Conservation (phyloP, 2,113 vertebrate species). For the Bos indicus region DNA sequence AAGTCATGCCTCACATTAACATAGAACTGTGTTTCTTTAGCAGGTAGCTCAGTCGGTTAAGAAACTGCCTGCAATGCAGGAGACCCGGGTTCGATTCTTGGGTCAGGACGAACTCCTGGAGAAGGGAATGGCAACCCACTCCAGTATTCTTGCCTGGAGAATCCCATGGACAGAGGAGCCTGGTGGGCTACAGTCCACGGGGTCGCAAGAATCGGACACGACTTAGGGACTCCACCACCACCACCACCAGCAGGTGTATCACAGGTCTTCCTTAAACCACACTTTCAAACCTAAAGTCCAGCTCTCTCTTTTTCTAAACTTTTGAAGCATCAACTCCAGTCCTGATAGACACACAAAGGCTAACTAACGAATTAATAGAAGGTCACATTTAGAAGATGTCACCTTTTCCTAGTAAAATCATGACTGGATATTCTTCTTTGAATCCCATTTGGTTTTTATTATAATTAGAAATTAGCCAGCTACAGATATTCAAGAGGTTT, state of each 20-base stretch:
- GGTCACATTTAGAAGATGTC: neutral
- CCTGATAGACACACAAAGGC: neutral
- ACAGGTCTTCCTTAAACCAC: neutral
- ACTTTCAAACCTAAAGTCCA: neutral
- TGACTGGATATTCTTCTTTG: slow-evolving; percentile 21
- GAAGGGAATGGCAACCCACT: too few relatives aligned
- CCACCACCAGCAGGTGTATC: neutral
- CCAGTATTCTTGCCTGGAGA: too few relatives aligned
- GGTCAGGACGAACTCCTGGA: too few relatives aligned
- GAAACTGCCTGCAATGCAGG: too few relatives aligned
- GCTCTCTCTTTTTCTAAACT: neutral
- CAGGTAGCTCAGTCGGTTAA: too few relatives aligned
- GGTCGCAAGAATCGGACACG: too few relatives aligned
- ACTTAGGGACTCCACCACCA: too few relatives aligned
- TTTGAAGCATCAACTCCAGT: neutral
- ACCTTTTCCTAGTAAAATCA: neutral
- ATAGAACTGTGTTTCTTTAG: neutral
- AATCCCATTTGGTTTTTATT: neutral
- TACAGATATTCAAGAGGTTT: neutral
- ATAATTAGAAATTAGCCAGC: neutral
- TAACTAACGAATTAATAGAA: neutral
- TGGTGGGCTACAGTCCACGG: too few relatives aligned
- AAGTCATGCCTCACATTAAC: neutral
- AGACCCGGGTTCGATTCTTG: too few relatives aligned
- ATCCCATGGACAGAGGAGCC: too few relatives aligned